A percentile compares a stretch with the other conserved stretches of the same genome.
phyloP scores from a whole-genome alignment of 2,888 invertebrate species.

The Nephrotoma guestfalica region DNA sequence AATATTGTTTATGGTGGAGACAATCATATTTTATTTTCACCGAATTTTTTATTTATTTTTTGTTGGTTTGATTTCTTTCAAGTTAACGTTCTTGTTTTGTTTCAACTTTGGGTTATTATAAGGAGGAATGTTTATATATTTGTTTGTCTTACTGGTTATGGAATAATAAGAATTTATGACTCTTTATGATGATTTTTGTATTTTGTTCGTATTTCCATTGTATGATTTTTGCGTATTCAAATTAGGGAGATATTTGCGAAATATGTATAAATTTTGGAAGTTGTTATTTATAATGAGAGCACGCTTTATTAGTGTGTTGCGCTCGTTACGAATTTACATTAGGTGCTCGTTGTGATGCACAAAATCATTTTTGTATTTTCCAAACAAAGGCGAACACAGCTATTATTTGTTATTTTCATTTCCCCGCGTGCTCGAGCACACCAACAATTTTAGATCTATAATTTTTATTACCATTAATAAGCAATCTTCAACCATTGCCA shows the following conservation, averaged over 20 bases:
- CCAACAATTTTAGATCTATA: not conserved
- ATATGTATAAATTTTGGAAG: not conserved
- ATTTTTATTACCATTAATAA: not conserved
- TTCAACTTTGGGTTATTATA: not conserved
- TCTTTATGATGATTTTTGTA: not conserved
- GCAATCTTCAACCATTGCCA: not conserved
- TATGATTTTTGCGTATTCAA: not conserved
- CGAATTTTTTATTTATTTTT: not conserved
- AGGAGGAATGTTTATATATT: not conserved
- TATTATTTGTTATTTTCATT: not conserved
- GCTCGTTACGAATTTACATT: not conserved
- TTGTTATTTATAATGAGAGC: not conserved
- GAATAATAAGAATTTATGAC: not conserved
- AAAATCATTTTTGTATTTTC: too few relatives aligned
- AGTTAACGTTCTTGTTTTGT: not conserved
- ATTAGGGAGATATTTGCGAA: not conserved
- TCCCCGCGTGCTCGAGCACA: not conserved
- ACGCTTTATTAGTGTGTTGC: not conserved
- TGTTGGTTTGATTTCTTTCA: not conserved
- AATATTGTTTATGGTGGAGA: constrained; percentile 4
- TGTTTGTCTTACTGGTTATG: not conserved
- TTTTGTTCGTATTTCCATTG: not conserved
- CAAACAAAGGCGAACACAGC: too few relatives aligned
- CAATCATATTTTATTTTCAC: constrained; percentile 4
- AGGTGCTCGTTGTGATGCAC: not conserved